Conservation (phyloP, 2,888 invertebrate species). For the Ferrisia virgata region DNA sequence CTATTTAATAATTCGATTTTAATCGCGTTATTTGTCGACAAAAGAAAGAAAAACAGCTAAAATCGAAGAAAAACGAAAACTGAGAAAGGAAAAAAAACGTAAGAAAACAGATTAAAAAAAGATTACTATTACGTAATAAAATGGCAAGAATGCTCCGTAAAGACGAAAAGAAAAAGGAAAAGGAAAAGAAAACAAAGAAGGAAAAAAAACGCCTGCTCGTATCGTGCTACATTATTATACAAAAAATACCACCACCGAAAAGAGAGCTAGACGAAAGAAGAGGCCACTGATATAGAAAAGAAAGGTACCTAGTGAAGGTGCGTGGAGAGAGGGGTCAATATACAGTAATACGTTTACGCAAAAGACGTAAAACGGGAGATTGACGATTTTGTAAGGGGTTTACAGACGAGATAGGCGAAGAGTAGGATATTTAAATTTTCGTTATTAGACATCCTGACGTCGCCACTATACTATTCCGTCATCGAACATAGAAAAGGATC, state of each 20-base stretch:
- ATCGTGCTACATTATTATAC: neutral
- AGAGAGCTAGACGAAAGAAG: neutral
- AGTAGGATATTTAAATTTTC: slow-evolving; percentile 14
- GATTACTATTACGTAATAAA: neutral
- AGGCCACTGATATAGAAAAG: too few relatives aligned
- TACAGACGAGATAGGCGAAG: neutral
- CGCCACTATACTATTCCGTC: neutral
- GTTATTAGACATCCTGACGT: neutral
- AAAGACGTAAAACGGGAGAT: neutral
- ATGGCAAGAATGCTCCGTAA: neutral
- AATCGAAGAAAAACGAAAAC: neutral
- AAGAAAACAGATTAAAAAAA: neutral
- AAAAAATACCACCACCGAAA: neutral
- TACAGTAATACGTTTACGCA: neutral
- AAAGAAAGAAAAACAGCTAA: neutral
- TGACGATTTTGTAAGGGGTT: neutral
- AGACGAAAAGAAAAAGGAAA: neutral
- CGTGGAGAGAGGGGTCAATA: neutral
- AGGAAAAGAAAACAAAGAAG: neutral
- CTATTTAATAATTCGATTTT: slow-evolving; percentile 32
- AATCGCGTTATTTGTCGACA: slow-evolving; percentile 29
- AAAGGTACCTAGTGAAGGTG: too few relatives aligned
- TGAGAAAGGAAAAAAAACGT: neutral
- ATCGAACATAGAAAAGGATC: slow-evolving; percentile 24
- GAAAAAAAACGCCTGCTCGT: neutral